phyloP scores from a whole-genome alignment of 2,888 invertebrate species.

The Chaetoderma sp. region DNA sequence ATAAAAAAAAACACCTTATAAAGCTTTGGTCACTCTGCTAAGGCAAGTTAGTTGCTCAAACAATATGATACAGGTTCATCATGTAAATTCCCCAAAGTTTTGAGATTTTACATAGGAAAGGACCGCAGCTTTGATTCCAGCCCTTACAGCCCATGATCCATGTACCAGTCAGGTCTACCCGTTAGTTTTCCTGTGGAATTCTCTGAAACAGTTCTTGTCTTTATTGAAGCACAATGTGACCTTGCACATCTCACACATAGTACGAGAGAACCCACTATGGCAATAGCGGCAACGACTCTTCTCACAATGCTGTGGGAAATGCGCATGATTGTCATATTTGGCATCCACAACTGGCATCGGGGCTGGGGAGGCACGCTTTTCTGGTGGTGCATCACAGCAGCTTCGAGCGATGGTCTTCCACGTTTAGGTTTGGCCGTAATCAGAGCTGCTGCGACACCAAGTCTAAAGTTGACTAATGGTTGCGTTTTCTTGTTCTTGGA shows the following conservation, averaged over 20 bases:
- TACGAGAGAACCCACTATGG: neutral
- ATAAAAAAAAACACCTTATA: too few species aligned
- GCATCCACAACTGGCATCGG: conserved; percentile 9
- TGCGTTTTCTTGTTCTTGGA: neutral
- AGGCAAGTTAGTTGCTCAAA: too few species aligned
- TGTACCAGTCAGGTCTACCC: too few species aligned
- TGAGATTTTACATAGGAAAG: too few species aligned
- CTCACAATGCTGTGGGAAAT: neutral
- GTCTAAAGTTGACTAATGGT: neutral
- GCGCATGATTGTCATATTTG: neutral
- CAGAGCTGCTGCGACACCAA: neutral
- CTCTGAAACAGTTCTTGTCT: conserved; percentile 7
- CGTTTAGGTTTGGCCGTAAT: neutral
- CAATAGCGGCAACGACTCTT: conserved; percentile 6
- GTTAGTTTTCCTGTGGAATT: neutral
- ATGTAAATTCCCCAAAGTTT: too few species aligned
- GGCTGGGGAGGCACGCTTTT: neutral
- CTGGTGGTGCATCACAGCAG: neutral
- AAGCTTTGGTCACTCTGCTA: too few species aligned
- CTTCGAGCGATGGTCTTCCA: conserved; percentile 6
- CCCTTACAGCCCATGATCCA: too few species aligned
- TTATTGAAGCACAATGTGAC: neutral
- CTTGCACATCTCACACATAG: neutral
- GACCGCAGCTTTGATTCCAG: too few species aligned
- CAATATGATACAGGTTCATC: too few species aligned